phyloP scores from a whole-genome alignment of 2,888 invertebrate species.

The Macrophya alboannulata region DNA sequence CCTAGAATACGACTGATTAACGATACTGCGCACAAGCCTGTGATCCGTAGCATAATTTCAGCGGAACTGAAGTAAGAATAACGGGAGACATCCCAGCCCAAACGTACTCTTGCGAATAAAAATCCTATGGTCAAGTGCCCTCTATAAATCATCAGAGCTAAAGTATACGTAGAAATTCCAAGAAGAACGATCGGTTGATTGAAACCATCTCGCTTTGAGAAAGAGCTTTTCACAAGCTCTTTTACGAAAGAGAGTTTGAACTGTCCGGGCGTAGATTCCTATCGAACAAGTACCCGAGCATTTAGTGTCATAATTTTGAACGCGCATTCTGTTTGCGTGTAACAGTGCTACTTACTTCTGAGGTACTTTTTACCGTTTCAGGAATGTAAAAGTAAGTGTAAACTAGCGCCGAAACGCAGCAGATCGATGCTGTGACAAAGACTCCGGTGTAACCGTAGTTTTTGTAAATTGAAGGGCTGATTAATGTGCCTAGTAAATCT shows the following conservation, averaged over 20 bases:
- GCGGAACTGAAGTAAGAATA: slow-evolving; percentile 84
- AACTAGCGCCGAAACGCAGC: slow-evolving; percentile 79
- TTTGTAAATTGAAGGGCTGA: slow-evolving; percentile 84
- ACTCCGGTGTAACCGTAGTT: slow-evolving; percentile 82
- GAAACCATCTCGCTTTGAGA: slow-evolving; percentile 82
- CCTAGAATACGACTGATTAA: slow-evolving; percentile 77
- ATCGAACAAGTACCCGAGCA: slow-evolving; percentile 57
- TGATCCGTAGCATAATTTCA: slow-evolving; percentile 81
- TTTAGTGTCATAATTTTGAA: neutral
- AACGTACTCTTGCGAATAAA: slow-evolving; percentile 84
- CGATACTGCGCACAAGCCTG: slow-evolving; percentile 83
- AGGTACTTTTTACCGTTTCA: slow-evolving; percentile 80
- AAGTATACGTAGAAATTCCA: slow-evolving; percentile 74
- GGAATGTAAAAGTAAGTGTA: slow-evolving; percentile 81
- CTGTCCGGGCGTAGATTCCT: slow-evolving; percentile 80
- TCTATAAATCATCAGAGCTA: slow-evolving; percentile 78
- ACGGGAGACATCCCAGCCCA: slow-evolving; percentile 86
- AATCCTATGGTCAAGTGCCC: slow-evolving; percentile 83
- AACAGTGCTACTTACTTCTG: slow-evolving; percentile 63
- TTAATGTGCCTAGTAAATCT: slow-evolving; percentile 83
- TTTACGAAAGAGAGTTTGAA: slow-evolving; percentile 81
- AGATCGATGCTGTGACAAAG: slow-evolving; percentile 79
- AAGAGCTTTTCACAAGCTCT: slow-evolving; percentile 83
- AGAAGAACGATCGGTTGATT: slow-evolving; percentile 82
- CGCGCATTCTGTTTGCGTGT: neutral